Conservation (phyloP, 2,888 invertebrate species). For the Mycalesis mineus region DNA sequence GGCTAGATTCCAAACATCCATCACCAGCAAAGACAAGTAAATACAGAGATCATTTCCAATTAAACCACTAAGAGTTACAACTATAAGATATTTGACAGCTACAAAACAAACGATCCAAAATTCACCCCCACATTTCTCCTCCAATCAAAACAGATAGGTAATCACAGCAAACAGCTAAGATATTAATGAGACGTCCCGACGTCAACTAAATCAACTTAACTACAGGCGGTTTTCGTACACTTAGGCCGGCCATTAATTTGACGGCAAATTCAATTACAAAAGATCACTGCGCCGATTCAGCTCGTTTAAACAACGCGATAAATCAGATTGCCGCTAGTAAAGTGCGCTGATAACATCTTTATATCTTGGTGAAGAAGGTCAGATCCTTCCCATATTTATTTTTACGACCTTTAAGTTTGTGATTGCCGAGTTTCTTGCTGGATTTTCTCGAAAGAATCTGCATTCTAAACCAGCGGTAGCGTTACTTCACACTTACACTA, state of each 20-base stretch:
- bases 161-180: slow-evolving; percentile 5
- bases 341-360: slow-evolving; percentile 12
- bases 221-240: slow-evolving; percentile 30
- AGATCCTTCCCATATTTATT: not conserved
- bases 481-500: too few relatives aligned
- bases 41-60: too few relatives aligned
- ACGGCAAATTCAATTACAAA: slow-evolving; percentile 38
- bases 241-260: slow-evolving; percentile 37
- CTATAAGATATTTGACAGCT: not conserved
- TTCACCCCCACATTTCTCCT: not conserved
- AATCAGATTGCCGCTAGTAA: slow-evolving; percentile 18
- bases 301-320: slow-evolving; percentile 23
- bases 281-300: slow-evolving; percentile 34
- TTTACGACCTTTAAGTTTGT: not conserved
- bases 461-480: too few relatives aligned
- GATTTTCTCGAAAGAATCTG: too few relatives aligned
- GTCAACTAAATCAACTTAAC: slow-evolving; percentile 30
- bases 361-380: not conserved
- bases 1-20: too few relatives aligned
- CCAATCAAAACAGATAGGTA: slow-evolving; percentile 1
- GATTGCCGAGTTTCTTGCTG: too few relatives aligned
- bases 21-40: too few relatives aligned
- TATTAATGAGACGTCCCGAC: slow-evolving; percentile 14
- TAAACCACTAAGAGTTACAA: too few relatives aligned
- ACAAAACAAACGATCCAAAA: not conserved